Evolutionary conservation across 1,140 invertebrate genomes (phyloP), one percentile per base, ranked within the genome.

Genomic region (Bacillus rossius): DNA sequence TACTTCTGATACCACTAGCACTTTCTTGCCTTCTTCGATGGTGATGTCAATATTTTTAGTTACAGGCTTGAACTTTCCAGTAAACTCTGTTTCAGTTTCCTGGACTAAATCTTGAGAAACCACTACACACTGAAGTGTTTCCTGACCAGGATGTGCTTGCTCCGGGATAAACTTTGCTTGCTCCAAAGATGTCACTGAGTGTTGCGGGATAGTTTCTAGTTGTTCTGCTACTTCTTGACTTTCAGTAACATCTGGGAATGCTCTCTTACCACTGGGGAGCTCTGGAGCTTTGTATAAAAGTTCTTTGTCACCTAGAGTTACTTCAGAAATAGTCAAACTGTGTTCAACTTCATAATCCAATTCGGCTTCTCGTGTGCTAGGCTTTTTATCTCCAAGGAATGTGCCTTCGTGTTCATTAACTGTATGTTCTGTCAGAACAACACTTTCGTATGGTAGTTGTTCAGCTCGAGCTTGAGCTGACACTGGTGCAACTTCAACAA

Each of bases 241-340:
- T n/a, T 61, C 67, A 56, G 67, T 64, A 38, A 77, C 59, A 55
- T 64, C 63, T 8, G 65, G 51, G 17, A 60, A 41, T 38, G 76
- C 76, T 64, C 53, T 67, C 61, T 63, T 66, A n/a, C 57, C 63
- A 61, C 64, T 60, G 41, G 68, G 63, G 47, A 62, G 41, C 58
- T 69, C 65, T 53, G 57, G 61, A 40, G 64, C 38, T 19, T 19
- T 53, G 55, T 57, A 65, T 5, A 47, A 40, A 17, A 38, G 67
- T 67, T 82, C 82, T 63, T 77, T 79, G 40, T 81, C 76, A n/a
- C 69, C 75, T 10, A 73, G 41, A 14, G 72, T 75, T n/a, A 83
- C 67, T 23, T 75, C 60, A 10, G 76, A 79, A n/a, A 82, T 68
- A 34, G 71, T 71, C 13, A 83, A 34, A 61, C 73, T 58, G 65